phyloP scores from a whole-genome alignment of 2,113 vertebrate genomes.

The Dipodomys spectabilis region DNA sequence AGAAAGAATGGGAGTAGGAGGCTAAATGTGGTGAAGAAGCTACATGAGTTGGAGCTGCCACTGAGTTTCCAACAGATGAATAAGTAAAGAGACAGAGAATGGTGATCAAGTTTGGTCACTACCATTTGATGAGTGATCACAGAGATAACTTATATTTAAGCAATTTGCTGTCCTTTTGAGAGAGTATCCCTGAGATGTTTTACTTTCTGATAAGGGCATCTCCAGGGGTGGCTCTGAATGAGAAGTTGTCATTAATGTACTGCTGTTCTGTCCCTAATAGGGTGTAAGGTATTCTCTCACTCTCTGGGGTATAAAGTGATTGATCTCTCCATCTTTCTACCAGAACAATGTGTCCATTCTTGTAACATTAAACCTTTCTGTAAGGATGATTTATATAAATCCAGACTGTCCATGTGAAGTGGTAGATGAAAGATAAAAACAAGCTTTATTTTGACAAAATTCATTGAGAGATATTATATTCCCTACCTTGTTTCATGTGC shows the following conservation, averaged over 20 bases:
- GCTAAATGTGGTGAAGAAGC: not conserved
- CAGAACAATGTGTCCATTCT: not conserved
- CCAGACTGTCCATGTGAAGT: not conserved
- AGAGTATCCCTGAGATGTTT: not conserved
- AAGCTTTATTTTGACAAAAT: not conserved
- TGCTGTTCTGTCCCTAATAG: not conserved
- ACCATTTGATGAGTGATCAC: not conserved
- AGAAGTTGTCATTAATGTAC: not conserved
- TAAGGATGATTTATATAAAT: not conserved
- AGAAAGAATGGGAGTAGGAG: not conserved
- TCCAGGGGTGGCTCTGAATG: not conserved
- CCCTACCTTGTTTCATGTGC: not conserved
- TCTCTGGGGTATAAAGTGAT: not conserved
- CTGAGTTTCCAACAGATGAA: not conserved
- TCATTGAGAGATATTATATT: not conserved
- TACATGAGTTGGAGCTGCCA: not conserved
- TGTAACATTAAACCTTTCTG: not conserved
- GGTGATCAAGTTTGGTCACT: not conserved
- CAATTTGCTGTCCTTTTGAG: not conserved
- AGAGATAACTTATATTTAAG: slow-evolving; percentile 8
- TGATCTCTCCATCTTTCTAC: not conserved
- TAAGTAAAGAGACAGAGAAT: not conserved
- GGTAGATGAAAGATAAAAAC: not conserved
- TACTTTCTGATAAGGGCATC: not conserved
- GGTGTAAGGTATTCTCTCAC: not conserved